phyloP scores from a whole-genome alignment of 2,113 vertebrate species.

The Nematolebias whitei region DNA sequence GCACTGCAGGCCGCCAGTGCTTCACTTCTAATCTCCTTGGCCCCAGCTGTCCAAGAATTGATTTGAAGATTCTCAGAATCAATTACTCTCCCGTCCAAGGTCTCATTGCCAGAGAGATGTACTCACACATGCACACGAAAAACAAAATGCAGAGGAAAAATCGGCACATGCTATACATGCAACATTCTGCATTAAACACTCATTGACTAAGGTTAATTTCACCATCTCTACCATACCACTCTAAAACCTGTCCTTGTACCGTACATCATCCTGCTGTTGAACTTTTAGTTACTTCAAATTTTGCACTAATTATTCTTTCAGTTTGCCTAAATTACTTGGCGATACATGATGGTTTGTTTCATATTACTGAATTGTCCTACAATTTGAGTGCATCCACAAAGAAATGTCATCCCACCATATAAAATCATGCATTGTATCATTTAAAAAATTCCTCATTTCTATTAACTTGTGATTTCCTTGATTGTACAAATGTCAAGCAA shows the following conservation, averaged over 20 bases:
- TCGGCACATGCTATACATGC: neutral
- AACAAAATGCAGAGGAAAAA: conserved; percentile 43
- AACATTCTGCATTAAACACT: conserved; percentile 9
- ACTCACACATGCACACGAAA: conserved; percentile 59
- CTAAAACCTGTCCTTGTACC: conserved; percentile 35
- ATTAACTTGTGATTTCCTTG: conserved; percentile 8
- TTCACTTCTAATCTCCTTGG: conserved; percentile 84
- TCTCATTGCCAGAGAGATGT: conserved; percentile 74
- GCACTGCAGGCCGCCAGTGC: conserved; percentile 72
- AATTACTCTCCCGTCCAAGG: conserved; percentile 83
- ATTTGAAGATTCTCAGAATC: conserved; percentile 86
- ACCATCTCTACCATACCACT: conserved; percentile 19
- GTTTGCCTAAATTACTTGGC: neutral
- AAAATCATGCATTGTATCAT: conserved; percentile 1
- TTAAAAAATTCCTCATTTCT: neutral
- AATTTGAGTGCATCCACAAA: neutral
- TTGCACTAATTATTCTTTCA: conserved; percentile 15
- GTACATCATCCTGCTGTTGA: conserved; percentile 21
- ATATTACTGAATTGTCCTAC: no score
- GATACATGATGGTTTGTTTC: no score
- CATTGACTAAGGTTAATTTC: conserved; percentile 32
- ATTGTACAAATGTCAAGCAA: neutral
- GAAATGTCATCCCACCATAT: neutral
- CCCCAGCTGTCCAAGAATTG: conserved; percentile 84
- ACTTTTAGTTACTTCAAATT: conserved; percentile 29